Evolutionary conservation across 2,888 invertebrate species (phyloP), one percentile per base, ranked within the genome.

Genomic region (Pegoplata infirma): DNA sequence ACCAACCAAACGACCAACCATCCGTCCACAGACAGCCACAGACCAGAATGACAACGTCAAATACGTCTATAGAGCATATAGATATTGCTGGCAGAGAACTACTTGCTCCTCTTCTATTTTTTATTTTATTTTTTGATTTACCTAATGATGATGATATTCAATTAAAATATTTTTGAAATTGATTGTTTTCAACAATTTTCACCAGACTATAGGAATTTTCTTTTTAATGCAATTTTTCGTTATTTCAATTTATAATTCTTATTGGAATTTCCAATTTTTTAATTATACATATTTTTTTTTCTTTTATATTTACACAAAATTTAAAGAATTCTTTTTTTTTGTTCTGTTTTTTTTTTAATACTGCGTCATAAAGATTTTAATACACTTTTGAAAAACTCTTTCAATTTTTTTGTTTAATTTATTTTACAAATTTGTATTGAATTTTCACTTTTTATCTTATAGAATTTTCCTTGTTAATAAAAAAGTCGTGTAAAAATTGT

Each of bases 301-400:
- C 25, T n/a, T 36, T 56, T 7, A 1, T n/a, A n/a, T 19, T 59
- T 40, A 6, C 23, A 21, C 6, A 16, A 12, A 44, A 32, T 44
- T 14, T 17, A 5, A 8, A 17, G 16, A 40, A 23, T 44, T 46
- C 14, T 46, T 59, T n/a, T 32, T 32, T 32, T 28, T 5, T 10
- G 5, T 14, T 58, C 32, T 32, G 32, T 32, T 58, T 14, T 14
- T 47, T 66, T 40, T 66, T 51, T 14, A 51, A 12, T 8, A 61
- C 51, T 71, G 69, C 69, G 69, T 53, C 59, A 71, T 71, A 51
- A 25, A 25, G 44, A 59, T 25, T 25, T 2, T 23, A 6, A 8
- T 51, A 28, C 19, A 47, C 16, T 49, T 23, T 16, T n/a, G 10
- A 16, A 28, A 28, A 23, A 53, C 6, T 14, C 17, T 0, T n/a